These are phyloP conservation scores for Ataeniobius toweri DNA, from an alignment of 2,797 vertebrate species.

Conservation along the genomic window DNA sequence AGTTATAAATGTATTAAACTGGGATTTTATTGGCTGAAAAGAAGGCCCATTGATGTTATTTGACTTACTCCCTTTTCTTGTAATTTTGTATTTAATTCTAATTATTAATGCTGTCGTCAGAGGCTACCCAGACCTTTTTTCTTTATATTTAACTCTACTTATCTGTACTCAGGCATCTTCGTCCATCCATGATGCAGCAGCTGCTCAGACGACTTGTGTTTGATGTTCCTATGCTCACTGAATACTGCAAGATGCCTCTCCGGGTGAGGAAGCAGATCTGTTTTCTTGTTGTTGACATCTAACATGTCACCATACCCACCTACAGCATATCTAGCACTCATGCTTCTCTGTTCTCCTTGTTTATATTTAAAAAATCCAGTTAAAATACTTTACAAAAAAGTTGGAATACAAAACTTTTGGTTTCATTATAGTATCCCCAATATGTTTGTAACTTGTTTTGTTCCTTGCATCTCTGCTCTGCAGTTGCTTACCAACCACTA, in stretches of 20 bases:
- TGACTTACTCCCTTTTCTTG: neutral
- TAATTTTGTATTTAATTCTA: neutral
- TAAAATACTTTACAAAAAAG: neutral
- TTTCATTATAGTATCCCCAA: neutral
- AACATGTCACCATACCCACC: slow-evolving; percentile 5
- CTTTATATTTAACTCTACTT: neutral
- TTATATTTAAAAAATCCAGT: neutral
- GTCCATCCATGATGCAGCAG: slow-evolving; percentile 97
- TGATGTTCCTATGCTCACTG: slow-evolving; percentile 92
- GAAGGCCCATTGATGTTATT: neutral
- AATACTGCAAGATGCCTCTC: slow-evolving; percentile 96
- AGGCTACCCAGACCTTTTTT: neutral
- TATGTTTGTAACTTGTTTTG: neutral
- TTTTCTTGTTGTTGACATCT: slow-evolving; percentile 1
- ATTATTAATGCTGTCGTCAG: neutral
- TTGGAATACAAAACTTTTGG: too few species aligned
- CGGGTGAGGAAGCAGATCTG: slow-evolving; percentile 76
- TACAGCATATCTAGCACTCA: neutral
- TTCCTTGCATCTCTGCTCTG: slow-evolving; percentile 23
- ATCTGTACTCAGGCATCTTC: slow-evolving; percentile 83
- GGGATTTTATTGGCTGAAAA: neutral
- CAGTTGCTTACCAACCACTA: slow-evolving; percentile 97
- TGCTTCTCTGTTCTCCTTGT: neutral
- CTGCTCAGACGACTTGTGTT: slow-evolving; percentile 95
- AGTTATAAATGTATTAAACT: neutral